Evolutionary conservation across 2,113 vertebrate species (phyloP), one percentile per base, ranked within the genome.

Genomic region (Myxocyprinus asiaticus): DNA sequence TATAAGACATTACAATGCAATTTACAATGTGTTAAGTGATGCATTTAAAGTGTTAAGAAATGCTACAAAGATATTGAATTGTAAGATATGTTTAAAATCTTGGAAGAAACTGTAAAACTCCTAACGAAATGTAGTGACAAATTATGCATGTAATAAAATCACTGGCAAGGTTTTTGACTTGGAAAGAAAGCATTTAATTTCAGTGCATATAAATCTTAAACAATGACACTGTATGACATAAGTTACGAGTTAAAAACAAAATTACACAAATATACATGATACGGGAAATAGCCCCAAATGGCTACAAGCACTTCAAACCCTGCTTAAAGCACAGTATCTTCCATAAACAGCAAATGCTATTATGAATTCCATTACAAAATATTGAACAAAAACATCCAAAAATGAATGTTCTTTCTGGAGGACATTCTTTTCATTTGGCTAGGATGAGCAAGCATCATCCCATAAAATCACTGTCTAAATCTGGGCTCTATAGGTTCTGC

Each of bases 321-420:
- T 33, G 22, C 14, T 56, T 55, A n/a, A 70, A 56, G 4, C 9
- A 65, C 62, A 43, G 4, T 44, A 43, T 65, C 8, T 44, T 67
- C 7, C 61, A 55, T 47, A 58, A 5, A 22, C 6, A 61, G 22
- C 55, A 69, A 45, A 51, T n/a, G 3, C 51, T n/a, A 56, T 33
- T 67, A 48, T 70, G 22, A 14, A 44, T 48, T 62, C 70, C 67
- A 51, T 78, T 65, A 65, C 1, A 75, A 63, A 76, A 76, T 43
- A 44, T 15, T 70, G 11, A n/a, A n/a, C n/a, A n/a, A 9, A 63
- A 47, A 81, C 47, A 58, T n/a, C 33, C 22, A 1, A 33, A 33
- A 33, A 33, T 33, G 22, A 33, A 33, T 33, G 22, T 33, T 33
- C 76, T 33, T 33, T 44, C 10, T 33, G 15, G 45, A 63, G 47